Conservation (phyloP, 2,113 vertebrate genomes). For the Oncorhynchus kisutch region DNA sequence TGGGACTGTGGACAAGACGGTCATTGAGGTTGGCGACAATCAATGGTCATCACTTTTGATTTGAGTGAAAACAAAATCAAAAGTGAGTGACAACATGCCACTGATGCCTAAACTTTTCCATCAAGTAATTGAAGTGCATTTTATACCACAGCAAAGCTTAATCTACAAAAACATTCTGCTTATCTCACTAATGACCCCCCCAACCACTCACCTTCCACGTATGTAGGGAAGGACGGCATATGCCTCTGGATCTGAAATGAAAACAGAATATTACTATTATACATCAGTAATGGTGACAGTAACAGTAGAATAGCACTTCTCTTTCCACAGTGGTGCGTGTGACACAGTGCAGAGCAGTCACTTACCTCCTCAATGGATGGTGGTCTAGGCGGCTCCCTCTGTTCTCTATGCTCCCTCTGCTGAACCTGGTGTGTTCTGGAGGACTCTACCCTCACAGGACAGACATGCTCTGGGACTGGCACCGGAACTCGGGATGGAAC, state of each 20-base stretch:
- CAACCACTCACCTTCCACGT: slow-evolving; percentile 88
- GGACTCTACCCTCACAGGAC: slow-evolving; percentile 82
- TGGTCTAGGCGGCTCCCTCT: neutral
- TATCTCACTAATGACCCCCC: no score
- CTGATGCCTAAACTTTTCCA: neutral
- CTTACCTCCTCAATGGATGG: slow-evolving; percentile 83
- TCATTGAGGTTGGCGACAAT: neutral
- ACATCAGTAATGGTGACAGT: no score
- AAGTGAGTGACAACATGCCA: neutral
- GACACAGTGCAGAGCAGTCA: neutral
- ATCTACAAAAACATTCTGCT: no score
- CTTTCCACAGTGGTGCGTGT: neutral
- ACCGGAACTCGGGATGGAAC: slow-evolving; percentile 32
- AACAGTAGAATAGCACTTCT: no score
- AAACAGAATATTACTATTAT: neutral
- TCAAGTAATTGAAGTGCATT: neutral
- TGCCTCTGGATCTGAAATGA: slow-evolving; percentile 86
- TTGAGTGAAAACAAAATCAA: no score
- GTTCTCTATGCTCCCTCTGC: neutral
- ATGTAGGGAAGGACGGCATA: slow-evolving; percentile 94
- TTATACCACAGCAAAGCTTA: no score
- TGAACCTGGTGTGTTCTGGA: slow-evolving; percentile 58
- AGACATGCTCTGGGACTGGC: slow-evolving; percentile 78
- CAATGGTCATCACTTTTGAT: neutral
- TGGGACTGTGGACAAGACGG: slow-evolving; percentile 77